Evolutionary conservation across 2,888 invertebrate species (phyloP).

Genomic region (Clunio marinus): DNA sequence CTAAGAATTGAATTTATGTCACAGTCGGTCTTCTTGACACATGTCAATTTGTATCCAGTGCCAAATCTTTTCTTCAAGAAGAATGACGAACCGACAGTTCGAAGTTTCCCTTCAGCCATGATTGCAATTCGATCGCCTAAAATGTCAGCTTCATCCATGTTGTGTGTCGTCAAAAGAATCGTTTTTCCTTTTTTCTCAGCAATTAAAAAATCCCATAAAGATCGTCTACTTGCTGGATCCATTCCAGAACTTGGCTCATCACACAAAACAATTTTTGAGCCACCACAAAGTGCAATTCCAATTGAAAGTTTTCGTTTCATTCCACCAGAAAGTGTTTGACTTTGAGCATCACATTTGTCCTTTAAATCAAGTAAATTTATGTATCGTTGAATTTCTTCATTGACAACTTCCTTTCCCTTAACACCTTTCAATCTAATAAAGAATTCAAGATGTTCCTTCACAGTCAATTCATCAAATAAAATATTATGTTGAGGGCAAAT

Average conservation of each 20-base stretch:
- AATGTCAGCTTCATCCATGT: slow-evolving; percentile 88
- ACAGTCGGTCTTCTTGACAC: slow-evolving; percentile 55
- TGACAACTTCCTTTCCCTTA: slow-evolving; percentile 51
- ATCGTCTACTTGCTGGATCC: slow-evolving; percentile 71
- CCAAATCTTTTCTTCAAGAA: slow-evolving; percentile 81
- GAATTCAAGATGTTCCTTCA: slow-evolving; percentile 76
- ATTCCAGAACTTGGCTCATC: slow-evolving; percentile 74
- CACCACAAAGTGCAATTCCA: slow-evolving; percentile 65
- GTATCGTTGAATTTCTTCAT: slow-evolving; percentile 60
- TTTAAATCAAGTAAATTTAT: slow-evolving; percentile 58
- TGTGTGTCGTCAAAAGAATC: slow-evolving; percentile 66
- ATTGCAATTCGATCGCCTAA: slow-evolving; percentile 84
- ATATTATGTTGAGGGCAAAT: slow-evolving; percentile 84
- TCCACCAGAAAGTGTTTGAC: slow-evolving; percentile 62
- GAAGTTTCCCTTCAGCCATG: slow-evolving; percentile 74
- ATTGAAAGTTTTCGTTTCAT: slow-evolving; percentile 67
- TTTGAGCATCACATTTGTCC: slow-evolving; percentile 55
- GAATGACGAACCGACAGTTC: slow-evolving; percentile 76
- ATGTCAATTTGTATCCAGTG: slow-evolving; percentile 72
- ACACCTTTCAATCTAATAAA: slow-evolving; percentile 64
- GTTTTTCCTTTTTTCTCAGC: slow-evolving; percentile 63
- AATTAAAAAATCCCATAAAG: slow-evolving; percentile 71
- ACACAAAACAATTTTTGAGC: slow-evolving; percentile 60
- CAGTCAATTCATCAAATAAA: slow-evolving; percentile 76
- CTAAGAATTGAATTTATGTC: slow-evolving; percentile 55